Base-by-base conservation (phyloP, 1,140 invertebrate species). In the Drosophila tani region DNA sequence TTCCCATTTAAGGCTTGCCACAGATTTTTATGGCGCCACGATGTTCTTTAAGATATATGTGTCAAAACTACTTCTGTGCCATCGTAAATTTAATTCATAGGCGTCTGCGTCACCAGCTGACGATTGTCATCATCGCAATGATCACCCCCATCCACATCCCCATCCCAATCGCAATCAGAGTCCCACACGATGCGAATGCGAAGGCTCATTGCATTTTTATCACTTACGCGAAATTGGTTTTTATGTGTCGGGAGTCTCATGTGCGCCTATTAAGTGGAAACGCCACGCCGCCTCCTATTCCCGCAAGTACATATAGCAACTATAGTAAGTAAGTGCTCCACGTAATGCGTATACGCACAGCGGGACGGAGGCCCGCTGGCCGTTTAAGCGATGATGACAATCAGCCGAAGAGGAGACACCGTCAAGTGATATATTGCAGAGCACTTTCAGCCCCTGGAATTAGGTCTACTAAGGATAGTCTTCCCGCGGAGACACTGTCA, bases 201-300 rank as follows among this genome's bases (percentile, higher is more conserved):
- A 82, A 79, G 79, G 75, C 86, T 90, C 85, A 90, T 90, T 90
- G 85, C 85, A 90, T 90, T 90, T 90, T 90, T 90, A 90, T 90
- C 85, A 91, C 85, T 90, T 90, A 77, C 85, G 85, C 85, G 81
- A 90, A 90, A 90, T 90, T 90, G 85, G 86, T 85, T 90, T 90
- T 90, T 90, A 90, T 90, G 85, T 90, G 73, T 50, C 77, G 80
- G 60, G 81, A 63, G 84, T 56, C 85, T 79, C 84, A 88, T 87
- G 84, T 88, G 84, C 81, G 84, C 84, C 81, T 90, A 88, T 88
- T 84, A 90, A 90, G 79, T 88, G 82, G 87, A 90, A 88, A 71
- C 81, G 81, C 69, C 81, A 59, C 69, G 74, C 64, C 81, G 78
- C 81, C 66, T 67, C 58, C 79, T 58, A 50, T 64, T 68, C 64